A percentile compares a stretch with the other conserved stretches of the same genome.
These are phyloP conservation scores for Neopipo cinnamomea DNA, from an alignment of 2,113 vertebrate species.

Conservation along the genomic window DNA sequence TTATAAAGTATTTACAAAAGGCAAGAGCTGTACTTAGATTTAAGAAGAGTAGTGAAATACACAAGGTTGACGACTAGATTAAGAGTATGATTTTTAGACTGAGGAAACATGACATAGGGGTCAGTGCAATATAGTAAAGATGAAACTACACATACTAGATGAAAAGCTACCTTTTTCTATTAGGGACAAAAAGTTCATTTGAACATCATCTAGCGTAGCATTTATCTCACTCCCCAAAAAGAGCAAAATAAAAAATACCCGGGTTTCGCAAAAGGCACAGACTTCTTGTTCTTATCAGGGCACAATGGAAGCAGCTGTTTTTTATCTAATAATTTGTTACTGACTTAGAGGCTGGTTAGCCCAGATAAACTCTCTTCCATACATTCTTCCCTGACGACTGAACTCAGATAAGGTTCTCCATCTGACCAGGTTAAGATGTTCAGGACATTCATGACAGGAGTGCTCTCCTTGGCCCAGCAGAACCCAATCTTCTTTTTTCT, in stretches of 20 bases:
- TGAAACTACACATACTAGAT: not conserved
- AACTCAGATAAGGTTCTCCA: constrained; percentile 26
- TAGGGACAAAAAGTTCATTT: not conserved
- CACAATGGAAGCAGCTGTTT: not conserved
- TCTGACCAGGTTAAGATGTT: not conserved
- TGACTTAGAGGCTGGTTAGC: constrained; percentile 16
- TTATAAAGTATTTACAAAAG: not conserved
- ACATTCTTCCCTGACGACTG: constrained; percentile 21
- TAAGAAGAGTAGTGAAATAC: not conserved
- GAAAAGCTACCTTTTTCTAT: not conserved
- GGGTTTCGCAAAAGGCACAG: not conserved
- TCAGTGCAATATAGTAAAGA: not conserved
- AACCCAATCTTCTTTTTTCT: not conserved
- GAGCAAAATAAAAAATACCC: not conserved
- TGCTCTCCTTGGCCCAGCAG: not conserved
- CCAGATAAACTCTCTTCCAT: constrained; percentile 31
- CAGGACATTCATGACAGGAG: not conserved
- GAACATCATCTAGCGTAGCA: not conserved
- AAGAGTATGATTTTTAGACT: not conserved
- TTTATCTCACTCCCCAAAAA: not conserved
- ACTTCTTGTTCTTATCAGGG: not conserved
- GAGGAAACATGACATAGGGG: not conserved
- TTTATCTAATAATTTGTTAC: not conserved
- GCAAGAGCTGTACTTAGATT: not conserved
- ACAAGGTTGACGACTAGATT: not conserved